Evolutionary conservation across 1,140 invertebrate species (phyloP).

Genomic region (Pseudobourletiella spinata): DNA sequence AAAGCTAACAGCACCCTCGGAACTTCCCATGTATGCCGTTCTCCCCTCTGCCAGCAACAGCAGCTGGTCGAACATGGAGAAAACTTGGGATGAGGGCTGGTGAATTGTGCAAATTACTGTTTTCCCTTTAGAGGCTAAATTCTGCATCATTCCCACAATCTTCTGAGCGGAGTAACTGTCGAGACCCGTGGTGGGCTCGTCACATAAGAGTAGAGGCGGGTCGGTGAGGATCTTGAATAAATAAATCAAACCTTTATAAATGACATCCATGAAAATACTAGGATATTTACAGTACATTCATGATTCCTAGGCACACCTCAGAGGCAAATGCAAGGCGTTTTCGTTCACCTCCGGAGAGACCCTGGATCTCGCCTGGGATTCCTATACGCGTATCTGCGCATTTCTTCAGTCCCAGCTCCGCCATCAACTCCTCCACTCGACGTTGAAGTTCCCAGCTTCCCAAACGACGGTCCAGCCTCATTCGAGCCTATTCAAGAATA

Average conservation of each 20-base stretch:
- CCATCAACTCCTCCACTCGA: constrained; percentile 57
- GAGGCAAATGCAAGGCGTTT: constrained; percentile 45
- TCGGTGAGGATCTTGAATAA: constrained; percentile 69
- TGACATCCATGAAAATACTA: too few species aligned
- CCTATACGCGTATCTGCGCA: constrained; percentile 48
- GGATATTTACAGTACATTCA: too few species aligned
- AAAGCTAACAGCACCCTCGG: constrained; percentile 15
- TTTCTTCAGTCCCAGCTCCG: constrained; percentile 54
- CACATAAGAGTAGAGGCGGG: constrained; percentile 90
- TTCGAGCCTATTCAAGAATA: constrained; percentile 69
- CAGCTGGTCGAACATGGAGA: constrained; percentile 69
- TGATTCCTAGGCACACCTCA: too few species aligned
- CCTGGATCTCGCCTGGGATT: constrained; percentile 33
- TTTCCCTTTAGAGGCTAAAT: constrained; percentile 56
- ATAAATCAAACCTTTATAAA: too few species aligned
- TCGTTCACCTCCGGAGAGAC: constrained; percentile 45
- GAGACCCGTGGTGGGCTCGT: constrained; percentile 66
- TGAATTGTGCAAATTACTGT: constrained; percentile 76
- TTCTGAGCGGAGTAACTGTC: constrained; percentile 69
- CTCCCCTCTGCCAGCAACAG: constrained; percentile 63
- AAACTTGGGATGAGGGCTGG: constrained; percentile 75
- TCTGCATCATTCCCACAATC: constrained; percentile 58
- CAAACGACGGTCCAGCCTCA: constrained; percentile 64
- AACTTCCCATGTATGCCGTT: constrained; percentile 23
- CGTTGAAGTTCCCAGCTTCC: constrained; percentile 48